A percentile compares a stretch with the other conserved stretches of the same genome.
phyloP scores from a whole-genome alignment of 2,113 vertebrate genomes.

The Romanogobio albipinnatus region DNA sequence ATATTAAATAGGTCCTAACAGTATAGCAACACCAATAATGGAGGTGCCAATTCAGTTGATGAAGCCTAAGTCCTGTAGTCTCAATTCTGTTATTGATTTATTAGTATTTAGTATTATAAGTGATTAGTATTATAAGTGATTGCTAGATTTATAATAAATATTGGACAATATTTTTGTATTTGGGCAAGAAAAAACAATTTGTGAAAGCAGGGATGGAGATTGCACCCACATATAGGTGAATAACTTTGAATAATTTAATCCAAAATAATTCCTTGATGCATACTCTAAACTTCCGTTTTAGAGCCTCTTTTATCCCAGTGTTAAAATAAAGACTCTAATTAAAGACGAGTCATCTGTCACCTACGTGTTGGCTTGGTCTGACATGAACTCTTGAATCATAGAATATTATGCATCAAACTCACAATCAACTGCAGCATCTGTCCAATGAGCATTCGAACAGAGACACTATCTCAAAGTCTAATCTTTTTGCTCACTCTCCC shows the following conservation, averaged over 20 bases:
- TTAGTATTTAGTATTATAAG: too few species aligned
- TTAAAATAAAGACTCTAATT: neutral
- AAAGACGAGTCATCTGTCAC: neutral
- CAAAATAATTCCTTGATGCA: too few species aligned
- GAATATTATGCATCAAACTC: slow-evolving; percentile 31
- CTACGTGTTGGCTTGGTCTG: neutral
- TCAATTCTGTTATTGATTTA: neutral
- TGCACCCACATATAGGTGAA: too few species aligned
- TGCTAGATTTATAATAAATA: neutral
- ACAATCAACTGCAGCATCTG: slow-evolving; percentile 48
- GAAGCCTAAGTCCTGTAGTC: neutral
- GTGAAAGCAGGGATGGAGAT: too few species aligned
- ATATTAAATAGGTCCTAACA: neutral
- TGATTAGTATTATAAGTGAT: neutral
- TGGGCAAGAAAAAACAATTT: too few species aligned
- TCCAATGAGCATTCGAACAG: slow-evolving; percentile 41
- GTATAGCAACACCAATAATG: neutral
- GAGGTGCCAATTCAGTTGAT: neutral
- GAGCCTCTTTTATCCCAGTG: neutral
- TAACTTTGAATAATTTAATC: too few species aligned
- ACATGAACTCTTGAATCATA: slow-evolving; percentile 2
- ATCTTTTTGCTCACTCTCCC: slow-evolving; percentile 68
- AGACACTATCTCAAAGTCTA: slow-evolving; percentile 56
- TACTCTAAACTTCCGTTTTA: neutral
- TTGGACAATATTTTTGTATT: too few species aligned